A percentile compares a stretch with the other conserved stretches of the same genome.
Conservation (phyloP, 2,113 vertebrate genomes). For the Oryctolagus cuniculus region DNA sequence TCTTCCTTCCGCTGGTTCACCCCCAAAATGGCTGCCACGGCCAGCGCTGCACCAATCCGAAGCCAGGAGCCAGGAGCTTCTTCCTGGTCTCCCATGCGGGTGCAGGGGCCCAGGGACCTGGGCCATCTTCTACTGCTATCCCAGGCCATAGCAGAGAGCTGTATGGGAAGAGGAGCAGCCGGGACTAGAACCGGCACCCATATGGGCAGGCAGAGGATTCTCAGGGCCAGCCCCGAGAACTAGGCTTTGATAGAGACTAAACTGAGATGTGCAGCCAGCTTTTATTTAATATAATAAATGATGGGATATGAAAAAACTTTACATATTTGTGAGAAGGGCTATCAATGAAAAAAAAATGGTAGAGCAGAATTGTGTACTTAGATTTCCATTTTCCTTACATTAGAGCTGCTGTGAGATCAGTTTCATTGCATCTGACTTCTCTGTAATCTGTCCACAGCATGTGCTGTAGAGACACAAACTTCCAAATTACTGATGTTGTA, state of each 20-base stretch:
- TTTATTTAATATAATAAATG: not conserved
- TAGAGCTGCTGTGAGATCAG: not conserved
- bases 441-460: not conserved
- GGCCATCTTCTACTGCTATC: no score
- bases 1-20: no score
- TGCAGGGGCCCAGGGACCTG: no score
- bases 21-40: no score
- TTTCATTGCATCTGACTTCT: not conserved
- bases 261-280: not conserved
- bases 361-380: not conserved
- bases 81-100: no score
- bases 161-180: no score
- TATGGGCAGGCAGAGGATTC: no score
- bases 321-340: not conserved
- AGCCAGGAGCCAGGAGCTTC: no score
- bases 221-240: not conserved
- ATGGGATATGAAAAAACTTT: not conserved
- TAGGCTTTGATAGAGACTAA: not conserved
- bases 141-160: no score
- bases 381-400: slow-evolving; percentile 46
- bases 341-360: slow-evolving; percentile 46
- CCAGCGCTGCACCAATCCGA: no score
- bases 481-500: not conserved
- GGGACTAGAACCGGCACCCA: no score
- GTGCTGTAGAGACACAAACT: slow-evolving; percentile 52